Base-by-base conservation (phyloP, 2,113 vertebrate genomes). In the Phalacrocorax brasilianus region DNA sequence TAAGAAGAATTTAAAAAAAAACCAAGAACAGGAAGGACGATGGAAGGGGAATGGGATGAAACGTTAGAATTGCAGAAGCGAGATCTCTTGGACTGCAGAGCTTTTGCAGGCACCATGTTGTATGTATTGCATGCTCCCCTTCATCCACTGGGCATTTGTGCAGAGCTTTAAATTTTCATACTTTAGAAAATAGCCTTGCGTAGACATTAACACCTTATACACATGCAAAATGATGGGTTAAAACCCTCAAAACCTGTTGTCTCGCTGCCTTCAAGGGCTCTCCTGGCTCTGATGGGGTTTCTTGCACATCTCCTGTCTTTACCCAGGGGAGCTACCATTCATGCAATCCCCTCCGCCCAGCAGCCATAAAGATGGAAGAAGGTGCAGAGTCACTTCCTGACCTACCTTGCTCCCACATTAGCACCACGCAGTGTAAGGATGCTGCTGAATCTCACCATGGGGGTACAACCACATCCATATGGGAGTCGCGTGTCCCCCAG, bases 11-110 rank as follows among this genome's bases (percentile, higher is more conserved):
- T 38, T 38, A 10, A 10, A 6, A 84, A 71, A 65, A 79, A 71
- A 52, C 27, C 32, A 61, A 73, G 66, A 93, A 87, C 52, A 66
- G 50, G 70, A 93, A 95, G 84, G 95, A 92, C 24, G 12, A 85
- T 88, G 89, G 45, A 73, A 89, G 66, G 59, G 70, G 80, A 94
- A 97, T 94, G 91, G 49, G 62, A 96, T 93, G 95, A 93, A 92
- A 94, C 45, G 58, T 14, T 20, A 52, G 38, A 93, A 75, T 27
- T 3, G 9, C 72, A 70, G 71, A 89, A 93, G 88, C 52, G 88
- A 56, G 49, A 55, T 58, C 59, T 88, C 45, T 27, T 32, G 28
- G 78, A 62, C 15, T 0, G 6, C 62, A 73, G 59, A 91, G 83
- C 42, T 92, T 91, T 95, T 77, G 76, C 72, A 90, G 82, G 82